Percentiles rank a stretch among this genome's conserved stretches.
These are phyloP conservation scores for Agrochola circellaris DNA, from an alignment of 2,888 invertebrate species.

Conservation along the genomic window DNA sequence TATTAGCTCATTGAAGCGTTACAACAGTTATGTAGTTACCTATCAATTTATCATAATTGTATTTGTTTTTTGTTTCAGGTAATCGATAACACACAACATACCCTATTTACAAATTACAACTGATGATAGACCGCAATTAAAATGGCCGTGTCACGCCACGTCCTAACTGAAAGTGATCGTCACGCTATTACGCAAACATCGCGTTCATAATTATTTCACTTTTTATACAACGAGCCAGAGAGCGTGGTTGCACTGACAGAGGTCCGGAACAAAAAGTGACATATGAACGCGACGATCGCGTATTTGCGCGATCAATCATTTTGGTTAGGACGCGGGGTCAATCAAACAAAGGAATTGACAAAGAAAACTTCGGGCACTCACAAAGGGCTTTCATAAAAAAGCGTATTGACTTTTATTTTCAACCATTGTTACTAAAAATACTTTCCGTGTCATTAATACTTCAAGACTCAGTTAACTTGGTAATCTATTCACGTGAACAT, in stretches of 20 bases:
- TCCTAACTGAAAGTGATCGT: no score
- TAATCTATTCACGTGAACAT: not conserved
- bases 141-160: not conserved
- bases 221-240: no score
- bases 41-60: not conserved
- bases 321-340: not conserved
- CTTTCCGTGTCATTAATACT: not conserved
- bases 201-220: no score
- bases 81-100: not conserved
- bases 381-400: not conserved
- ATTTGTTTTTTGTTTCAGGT: not conserved
- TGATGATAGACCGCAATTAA: not conserved
- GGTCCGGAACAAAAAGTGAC: not conserved
- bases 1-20: not conserved
- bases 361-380: not conserved
- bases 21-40: not conserved
- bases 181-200: no score
- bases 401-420: not conserved
- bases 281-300: not conserved
- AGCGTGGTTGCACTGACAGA: no score
- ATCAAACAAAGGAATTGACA: not conserved
- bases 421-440: not conserved
- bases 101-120: not conserved
- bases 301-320: not conserved
- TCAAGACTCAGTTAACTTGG: not conserved